Conservation (phyloP, 2,113 vertebrate species). For the Vombatus ursinus region DNA sequence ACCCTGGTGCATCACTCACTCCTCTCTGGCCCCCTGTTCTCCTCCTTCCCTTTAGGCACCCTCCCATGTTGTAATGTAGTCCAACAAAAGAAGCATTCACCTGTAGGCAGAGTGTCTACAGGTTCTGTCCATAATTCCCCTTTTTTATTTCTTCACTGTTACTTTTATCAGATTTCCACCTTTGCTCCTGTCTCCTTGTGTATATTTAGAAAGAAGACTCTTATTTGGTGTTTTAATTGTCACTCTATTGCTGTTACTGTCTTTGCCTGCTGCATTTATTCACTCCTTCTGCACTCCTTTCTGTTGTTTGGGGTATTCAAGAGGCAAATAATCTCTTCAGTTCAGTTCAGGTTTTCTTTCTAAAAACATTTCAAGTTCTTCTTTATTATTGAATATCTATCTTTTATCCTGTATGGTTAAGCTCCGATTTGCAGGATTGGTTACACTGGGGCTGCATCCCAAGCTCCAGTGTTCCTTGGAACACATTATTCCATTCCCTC, state of each 20-base stretch:
- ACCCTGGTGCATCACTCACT: not conserved
- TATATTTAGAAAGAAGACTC: not conserved
- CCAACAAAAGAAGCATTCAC: not conserved
- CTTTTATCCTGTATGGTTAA: not conserved
- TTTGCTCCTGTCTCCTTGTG: not conserved
- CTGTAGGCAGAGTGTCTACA: not conserved
- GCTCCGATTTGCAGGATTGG: not conserved
- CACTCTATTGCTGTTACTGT: not conserved
- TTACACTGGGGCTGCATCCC: not conserved
- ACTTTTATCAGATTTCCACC: not conserved
- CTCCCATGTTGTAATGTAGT: not conserved
- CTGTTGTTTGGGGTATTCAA: not conserved
- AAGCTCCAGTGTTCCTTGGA: not conserved
- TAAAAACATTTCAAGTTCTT: not conserved
- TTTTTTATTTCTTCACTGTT: not conserved
- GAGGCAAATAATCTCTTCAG: not conserved
- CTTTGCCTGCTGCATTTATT: not conserved
- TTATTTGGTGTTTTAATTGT: not conserved
- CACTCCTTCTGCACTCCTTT: not conserved
- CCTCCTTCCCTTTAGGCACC: not conserved
- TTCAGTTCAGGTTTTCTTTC: not conserved
- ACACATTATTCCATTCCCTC: not conserved
- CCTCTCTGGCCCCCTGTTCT: not conserved
- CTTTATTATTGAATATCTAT: not conserved
- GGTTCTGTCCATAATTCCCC: not conserved